Conservation (phyloP, 1,140 invertebrate genomes). For the Aplysia californica region DNA sequence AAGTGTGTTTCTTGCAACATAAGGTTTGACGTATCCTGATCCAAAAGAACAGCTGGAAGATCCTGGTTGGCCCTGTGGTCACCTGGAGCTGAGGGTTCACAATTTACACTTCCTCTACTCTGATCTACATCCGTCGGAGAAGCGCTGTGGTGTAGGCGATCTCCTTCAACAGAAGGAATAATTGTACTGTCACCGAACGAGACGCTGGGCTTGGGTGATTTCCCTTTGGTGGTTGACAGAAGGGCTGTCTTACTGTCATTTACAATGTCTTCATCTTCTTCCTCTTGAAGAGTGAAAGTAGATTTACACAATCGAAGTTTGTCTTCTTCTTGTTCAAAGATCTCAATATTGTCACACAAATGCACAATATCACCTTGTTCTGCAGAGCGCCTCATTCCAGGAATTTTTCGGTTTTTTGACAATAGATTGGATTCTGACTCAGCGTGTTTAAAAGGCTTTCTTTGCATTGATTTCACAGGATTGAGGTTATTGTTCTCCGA, state of each 20-base stretch:
- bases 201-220: too few species aligned
- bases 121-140: constrained; percentile 10
- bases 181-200: not conserved
- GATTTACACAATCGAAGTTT: constrained; percentile 17
- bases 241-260: too few species aligned
- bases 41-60: not conserved
- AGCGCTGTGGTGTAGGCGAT: constrained; percentile 10
- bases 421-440: constrained; percentile 41
- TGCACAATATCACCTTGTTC: constrained; percentile 47
- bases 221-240: too few species aligned
- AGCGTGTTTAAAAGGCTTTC: constrained; percentile 34
- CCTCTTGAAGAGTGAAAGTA: not conserved
- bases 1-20: constrained; percentile 22
- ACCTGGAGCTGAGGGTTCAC: too few species aligned
- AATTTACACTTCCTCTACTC: too few species aligned
- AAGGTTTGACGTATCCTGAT: not conserved
- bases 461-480: constrained; percentile 9
- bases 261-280: not conserved
- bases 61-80: too few species aligned
- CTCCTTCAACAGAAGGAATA: not conserved
- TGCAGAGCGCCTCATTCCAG: constrained; percentile 42
- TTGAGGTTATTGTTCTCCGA: too few species aligned
- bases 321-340: constrained; percentile 39
- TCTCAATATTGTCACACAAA: constrained; percentile 41
- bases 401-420: constrained; percentile 20